Evolutionary conservation across 2,797 vertebrate species (phyloP).

Genomic region (Melanotaenia boesemani): DNA sequence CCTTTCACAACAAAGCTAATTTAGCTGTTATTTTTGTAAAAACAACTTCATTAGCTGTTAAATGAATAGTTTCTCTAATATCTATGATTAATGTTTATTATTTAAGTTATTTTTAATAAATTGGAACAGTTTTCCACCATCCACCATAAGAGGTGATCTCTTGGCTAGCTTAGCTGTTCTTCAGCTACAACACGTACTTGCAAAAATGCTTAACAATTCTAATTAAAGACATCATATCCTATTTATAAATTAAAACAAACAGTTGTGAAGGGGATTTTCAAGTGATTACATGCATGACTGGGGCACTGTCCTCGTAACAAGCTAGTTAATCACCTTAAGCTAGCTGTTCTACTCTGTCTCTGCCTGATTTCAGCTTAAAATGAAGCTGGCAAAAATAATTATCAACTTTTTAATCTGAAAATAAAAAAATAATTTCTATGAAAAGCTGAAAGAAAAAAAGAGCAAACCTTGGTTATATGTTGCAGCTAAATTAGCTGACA

Average conservation of each 20-base stretch:
- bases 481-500: not conserved
- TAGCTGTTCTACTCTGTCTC: not conserved
- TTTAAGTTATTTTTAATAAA: too few relatives aligned
- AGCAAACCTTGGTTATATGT: slow-evolving; percentile 1
- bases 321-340: not conserved
- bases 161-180: too few relatives aligned
- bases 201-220: not conserved
- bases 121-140: too few relatives aligned
- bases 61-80: too few relatives aligned
- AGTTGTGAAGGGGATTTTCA: not conserved
- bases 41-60: too few relatives aligned
- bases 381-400: not conserved
- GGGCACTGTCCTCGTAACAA: not conserved
- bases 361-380: not conserved
- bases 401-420: not conserved
- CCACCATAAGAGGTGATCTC: too few relatives aligned
- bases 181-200: too few relatives aligned
- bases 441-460: not conserved
- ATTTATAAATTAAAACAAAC: not conserved
- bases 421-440: not conserved
- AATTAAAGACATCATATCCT: not conserved
- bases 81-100: too few relatives aligned
- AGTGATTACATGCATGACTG: not conserved
- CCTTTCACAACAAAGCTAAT: too few relatives aligned
- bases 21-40: too few relatives aligned